A percentile compares a stretch with the other conserved stretches of the same genome.
Conservation (phyloP, 2,888 invertebrate species). For the Tanaodytes sp. region DNA sequence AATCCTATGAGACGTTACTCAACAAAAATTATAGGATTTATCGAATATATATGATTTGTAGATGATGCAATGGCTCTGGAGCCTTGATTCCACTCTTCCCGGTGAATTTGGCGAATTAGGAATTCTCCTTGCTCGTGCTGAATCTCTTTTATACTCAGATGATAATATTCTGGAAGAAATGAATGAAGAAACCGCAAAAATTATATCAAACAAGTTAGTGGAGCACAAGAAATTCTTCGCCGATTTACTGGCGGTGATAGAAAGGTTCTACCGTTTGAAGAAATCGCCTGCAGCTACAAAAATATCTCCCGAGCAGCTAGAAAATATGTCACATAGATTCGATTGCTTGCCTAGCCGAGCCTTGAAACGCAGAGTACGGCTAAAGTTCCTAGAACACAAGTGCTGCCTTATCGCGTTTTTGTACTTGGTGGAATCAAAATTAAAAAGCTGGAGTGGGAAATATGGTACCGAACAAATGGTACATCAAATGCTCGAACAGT, state of each 20-base stretch:
- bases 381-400: conserved; percentile 94
- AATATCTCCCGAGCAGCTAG: conserved; percentile 85
- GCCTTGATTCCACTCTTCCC: conserved; percentile 88
- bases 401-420: conserved; percentile 94
- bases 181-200: conserved; percentile 91
- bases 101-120: conserved; percentile 90
- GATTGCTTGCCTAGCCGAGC: conserved; percentile 84
- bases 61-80: conserved; percentile 90
- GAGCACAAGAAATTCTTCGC: conserved; percentile 93
- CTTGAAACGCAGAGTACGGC: conserved; percentile 85
- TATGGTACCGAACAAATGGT: conserved; percentile 89
- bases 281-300: conserved; percentile 78
- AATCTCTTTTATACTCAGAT: conserved; percentile 85
- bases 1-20: too few relatives aligned
- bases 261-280: conserved; percentile 85
- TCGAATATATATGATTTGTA: too few relatives aligned
- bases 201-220: conserved; percentile 89
- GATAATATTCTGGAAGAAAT: conserved; percentile 84
- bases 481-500: conserved; percentile 87
- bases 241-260: conserved; percentile 83
- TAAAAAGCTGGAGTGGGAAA: conserved; percentile 91
- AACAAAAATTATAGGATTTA: conserved; percentile 9
- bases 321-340: conserved; percentile 85
- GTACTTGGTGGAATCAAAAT: conserved; percentile 90
- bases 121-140: conserved; percentile 92